Evolutionary conservation across 1,140 invertebrate genomes (phyloP).

Genomic region (Forficula auricularia): DNA sequence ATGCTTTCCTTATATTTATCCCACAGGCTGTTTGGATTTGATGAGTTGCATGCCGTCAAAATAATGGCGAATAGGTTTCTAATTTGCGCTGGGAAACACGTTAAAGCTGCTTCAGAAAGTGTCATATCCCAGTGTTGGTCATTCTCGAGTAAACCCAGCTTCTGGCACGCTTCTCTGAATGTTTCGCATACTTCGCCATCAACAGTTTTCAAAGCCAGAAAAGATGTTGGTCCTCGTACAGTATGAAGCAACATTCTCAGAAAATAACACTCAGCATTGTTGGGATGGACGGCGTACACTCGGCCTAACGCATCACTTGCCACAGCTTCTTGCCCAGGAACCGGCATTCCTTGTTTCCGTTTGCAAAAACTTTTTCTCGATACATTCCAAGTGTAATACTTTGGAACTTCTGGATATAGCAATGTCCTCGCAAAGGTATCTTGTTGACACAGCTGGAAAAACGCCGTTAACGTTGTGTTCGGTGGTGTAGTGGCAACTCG

Average conservation of each 20-base stretch:
- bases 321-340: too few relatives aligned
- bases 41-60: too few relatives aligned
- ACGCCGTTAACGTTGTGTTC: conserved; percentile 24
- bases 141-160: too few relatives aligned
- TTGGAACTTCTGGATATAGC: conserved; percentile 18
- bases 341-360: conserved; percentile 13
- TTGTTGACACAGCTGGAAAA: conserved; percentile 22
- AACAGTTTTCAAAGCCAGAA: conserved; percentile 22
- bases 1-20: too few relatives aligned
- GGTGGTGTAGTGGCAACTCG: conserved; percentile 17
- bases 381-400: conserved; percentile 20
- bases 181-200: conserved; percentile 17
- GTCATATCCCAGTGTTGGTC: too few relatives aligned
- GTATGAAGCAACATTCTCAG: conserved; percentile 25
- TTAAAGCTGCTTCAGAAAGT: too few relatives aligned
- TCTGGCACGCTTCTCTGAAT: conserved; percentile 23
- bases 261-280: conserved; percentile 25
- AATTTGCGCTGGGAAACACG: too few relatives aligned
- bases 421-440: conserved; percentile 20
- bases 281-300: conserved; percentile 24
- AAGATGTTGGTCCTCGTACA: conserved; percentile 25
- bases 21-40: too few relatives aligned
- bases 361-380: conserved; percentile 9
- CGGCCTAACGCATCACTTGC: conserved; percentile 19
- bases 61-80: too few relatives aligned